Conservation (phyloP, 2,797 vertebrate species). For the Rhynchonycteris naso region DNA sequence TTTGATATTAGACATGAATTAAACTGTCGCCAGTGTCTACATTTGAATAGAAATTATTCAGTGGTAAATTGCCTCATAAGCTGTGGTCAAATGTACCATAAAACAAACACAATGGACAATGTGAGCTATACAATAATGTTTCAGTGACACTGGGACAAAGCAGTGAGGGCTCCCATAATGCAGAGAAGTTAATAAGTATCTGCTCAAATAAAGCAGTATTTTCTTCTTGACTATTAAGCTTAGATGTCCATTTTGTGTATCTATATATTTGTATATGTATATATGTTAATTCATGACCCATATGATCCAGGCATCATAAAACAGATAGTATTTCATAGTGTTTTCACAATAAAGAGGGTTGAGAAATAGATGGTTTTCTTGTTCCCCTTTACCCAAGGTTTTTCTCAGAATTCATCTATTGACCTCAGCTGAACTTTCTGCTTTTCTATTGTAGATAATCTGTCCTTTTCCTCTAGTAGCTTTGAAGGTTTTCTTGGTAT, state of each 20-base stretch:
- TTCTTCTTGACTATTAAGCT: slow-evolving; percentile 20
- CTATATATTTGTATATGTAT: neutral
- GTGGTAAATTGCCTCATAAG: slow-evolving; percentile 47
- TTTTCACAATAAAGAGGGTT: slow-evolving; percentile 23
- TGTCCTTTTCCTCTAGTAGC: neutral
- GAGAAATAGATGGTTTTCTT: neutral
- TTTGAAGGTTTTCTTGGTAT: slow-evolving; percentile 37
- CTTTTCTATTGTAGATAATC: neutral
- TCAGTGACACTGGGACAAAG: neutral
- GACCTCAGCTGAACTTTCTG: neutral
- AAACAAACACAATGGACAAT: neutral
- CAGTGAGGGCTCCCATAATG: neutral
- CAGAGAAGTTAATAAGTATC: neutral
- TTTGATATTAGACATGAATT: slow-evolving; percentile 42
- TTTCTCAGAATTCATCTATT: neutral
- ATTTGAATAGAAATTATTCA: slow-evolving; percentile 43
- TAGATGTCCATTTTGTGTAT: neutral
- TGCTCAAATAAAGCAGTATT: slow-evolving; percentile 7
- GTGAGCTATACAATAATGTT: slow-evolving; percentile 17
- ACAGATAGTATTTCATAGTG: neutral
- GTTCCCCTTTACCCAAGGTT: neutral
- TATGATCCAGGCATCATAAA: neutral
- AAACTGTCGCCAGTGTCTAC: neutral
- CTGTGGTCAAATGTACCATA: slow-evolving; percentile 34
- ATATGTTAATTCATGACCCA: neutral